Evolutionary conservation across 2,888 invertebrate species (phyloP).

Genomic region (Deroplatys truncata): DNA sequence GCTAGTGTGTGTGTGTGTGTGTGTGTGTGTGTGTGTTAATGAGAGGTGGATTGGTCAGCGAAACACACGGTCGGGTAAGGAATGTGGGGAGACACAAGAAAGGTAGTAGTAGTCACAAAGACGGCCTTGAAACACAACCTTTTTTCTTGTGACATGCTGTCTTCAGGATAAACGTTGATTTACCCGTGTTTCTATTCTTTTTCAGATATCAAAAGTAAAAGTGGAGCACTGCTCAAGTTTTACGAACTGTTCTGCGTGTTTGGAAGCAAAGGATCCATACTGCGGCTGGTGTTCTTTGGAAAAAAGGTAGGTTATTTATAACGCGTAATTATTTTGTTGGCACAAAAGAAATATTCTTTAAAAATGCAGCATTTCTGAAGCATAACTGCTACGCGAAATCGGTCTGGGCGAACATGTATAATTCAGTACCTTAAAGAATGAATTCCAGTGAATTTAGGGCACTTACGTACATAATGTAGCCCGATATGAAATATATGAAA

Average conservation of each 20-base stretch:
- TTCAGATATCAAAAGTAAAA: conserved; percentile 67
- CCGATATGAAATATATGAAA: no score
- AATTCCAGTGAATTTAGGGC: no score
- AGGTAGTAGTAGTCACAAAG: not conserved
- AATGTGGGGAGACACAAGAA: not conserved
- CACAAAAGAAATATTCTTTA: no score
- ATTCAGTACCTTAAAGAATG: no score
- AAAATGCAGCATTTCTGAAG: no score
- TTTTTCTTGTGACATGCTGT: not conserved
- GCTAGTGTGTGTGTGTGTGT: no score
- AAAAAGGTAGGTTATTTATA: conserved; percentile 54
- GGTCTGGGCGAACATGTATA: no score
- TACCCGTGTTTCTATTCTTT: conserved; percentile 1
- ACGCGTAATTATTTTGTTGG: no score
- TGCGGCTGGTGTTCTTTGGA: conserved; percentile 95
- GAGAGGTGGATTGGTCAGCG: not conserved
- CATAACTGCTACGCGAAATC: no score
- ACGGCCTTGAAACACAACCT: not conserved
- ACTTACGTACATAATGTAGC: no score
- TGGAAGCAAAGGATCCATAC: conserved; percentile 87
- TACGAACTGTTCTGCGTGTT: conserved; percentile 81
- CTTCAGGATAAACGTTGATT: not conserved
- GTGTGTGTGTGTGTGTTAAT: not conserved
- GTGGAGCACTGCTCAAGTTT: conserved; percentile 84
- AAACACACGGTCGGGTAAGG: not conserved